phyloP scores from a whole-genome alignment of 2,888 invertebrate species.

The Plebejus argus region DNA sequence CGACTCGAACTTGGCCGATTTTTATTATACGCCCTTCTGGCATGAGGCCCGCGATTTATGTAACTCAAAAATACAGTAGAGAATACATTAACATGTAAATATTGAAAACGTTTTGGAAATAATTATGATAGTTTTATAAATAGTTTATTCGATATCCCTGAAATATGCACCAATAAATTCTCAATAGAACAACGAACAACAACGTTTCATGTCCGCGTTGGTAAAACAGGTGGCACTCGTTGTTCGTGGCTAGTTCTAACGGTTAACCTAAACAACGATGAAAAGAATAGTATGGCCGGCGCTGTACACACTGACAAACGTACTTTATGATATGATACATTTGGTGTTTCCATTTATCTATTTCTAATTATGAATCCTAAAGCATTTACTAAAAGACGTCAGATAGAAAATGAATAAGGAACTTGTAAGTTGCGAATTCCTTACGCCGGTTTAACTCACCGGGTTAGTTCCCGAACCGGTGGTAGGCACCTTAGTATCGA shows the following conservation, averaged over 20 bases:
- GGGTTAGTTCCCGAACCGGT: too few relatives aligned
- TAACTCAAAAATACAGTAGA: too few relatives aligned
- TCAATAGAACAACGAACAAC: neutral
- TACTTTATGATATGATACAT: slow-evolving; percentile 71
- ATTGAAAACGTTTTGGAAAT: neutral
- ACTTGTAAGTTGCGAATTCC: too few relatives aligned
- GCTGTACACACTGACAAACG: slow-evolving; percentile 56
- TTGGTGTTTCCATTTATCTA: slow-evolving; percentile 51
- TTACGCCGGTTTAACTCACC: too few relatives aligned
- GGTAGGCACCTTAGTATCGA: too few relatives aligned
- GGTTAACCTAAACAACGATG: slow-evolving; percentile 59
- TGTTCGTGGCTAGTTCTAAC: slow-evolving; percentile 59
- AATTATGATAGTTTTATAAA: neutral
- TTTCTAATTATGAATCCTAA: slow-evolving; percentile 38
- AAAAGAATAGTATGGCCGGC: slow-evolving; percentile 69
- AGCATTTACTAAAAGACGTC: too few relatives aligned
- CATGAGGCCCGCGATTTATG: too few relatives aligned
- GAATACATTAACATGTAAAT: too few relatives aligned
- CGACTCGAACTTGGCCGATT: too few relatives aligned
- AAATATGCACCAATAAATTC: neutral
- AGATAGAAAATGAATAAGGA: too few relatives aligned
- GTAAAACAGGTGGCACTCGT: slow-evolving; percentile 61
- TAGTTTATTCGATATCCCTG: neutral
- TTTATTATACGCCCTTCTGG: too few relatives aligned
- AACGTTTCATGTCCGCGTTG: neutral